Base-by-base conservation (phyloP, 2,888 invertebrate genomes). In the Gortyna flavago region DNA sequence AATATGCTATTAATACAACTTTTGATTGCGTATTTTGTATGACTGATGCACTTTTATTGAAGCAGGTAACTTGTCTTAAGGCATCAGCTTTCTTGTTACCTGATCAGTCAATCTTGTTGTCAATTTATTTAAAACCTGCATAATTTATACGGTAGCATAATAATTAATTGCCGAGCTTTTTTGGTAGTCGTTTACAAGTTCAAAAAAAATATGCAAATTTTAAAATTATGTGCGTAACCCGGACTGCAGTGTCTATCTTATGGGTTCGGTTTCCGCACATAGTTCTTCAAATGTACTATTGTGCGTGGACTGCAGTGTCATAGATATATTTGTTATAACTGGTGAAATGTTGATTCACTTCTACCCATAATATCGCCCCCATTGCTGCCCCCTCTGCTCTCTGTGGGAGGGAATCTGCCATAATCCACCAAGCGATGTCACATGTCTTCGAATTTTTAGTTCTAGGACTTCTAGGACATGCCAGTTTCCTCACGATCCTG, bases 11-110 rank as follows among this genome's bases (percentile, higher is more conserved):
- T 35, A 35, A 35, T 35, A 35, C 6, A 35, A 35, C 35, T 35
- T 35, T 35, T 35, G 6, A 35, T 35, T 35, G 35, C 6, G 35
- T 35, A 35, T 35, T 35, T 35, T 35, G 35, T 35, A 35, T 35
- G 69, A 79, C 76, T 79, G 77, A 78, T 77, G 67, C 62, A 75
- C 18, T 67, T 79, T 72, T 64, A 77, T 75, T 75, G 59, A 69
- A 77, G 57, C 38, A 67, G 73, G 76, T 70, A 75, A 79, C 70
- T 75, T 73, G 70, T 68, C 61, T 35, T 51, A 32, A 69, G 54
- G 54, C 77, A 69, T 87, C 77, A 67, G 66, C 66, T 87, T 85
- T 78, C 83, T 81, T 71, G 81, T 75, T 79, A 78, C 79, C 77
- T 67, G 73, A 78, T 75, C 81, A 79, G 74, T 73, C 79, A 80